These are phyloP conservation scores for Papilio polytes DNA, from an alignment of 1,140 invertebrate species.

Conservation along the genomic window DNA sequence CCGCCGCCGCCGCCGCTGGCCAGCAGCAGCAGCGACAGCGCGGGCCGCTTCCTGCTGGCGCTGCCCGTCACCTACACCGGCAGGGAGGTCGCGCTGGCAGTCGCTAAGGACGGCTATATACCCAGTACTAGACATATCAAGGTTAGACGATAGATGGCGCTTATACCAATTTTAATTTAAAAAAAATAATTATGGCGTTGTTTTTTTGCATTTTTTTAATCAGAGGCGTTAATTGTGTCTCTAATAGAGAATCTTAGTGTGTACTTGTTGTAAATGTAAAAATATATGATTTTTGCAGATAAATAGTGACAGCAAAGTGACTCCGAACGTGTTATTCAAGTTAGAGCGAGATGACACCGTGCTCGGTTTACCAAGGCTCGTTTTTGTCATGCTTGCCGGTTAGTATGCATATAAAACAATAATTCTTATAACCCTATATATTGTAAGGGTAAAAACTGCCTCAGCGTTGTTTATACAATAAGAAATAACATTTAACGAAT, in stretches of 20 bases:
- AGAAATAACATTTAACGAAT: no score
- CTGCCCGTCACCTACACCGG: slow-evolving; percentile 62
- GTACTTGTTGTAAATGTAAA: not conserved
- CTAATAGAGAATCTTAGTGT: no score
- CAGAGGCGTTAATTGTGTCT: not conserved
- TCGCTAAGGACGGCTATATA: slow-evolving; percentile 59
- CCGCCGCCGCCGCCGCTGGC: slow-evolving; percentile 42
- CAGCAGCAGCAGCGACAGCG: slow-evolving; percentile 54
- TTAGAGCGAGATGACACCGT: slow-evolving; percentile 87
- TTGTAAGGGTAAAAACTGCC: no score
- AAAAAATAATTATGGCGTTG: not conserved
- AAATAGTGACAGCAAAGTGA: slow-evolving; percentile 61
- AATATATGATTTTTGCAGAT: slow-evolving; percentile 53
- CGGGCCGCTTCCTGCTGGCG: slow-evolving; percentile 58
- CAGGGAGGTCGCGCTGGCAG: slow-evolving; percentile 58
- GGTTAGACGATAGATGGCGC: slow-evolving; percentile 47
- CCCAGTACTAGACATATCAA: slow-evolving; percentile 57
- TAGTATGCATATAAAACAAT: slow-evolving; percentile 46
- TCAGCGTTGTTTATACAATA: no score
- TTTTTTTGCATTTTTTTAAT: not conserved
- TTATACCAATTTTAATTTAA: not conserved
- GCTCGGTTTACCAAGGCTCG: slow-evolving; percentile 88
- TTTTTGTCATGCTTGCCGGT: slow-evolving; percentile 90
- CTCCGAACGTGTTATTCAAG: slow-evolving; percentile 86
- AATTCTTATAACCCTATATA: not conserved